These are phyloP conservation scores for Amblyjoppa proteus DNA, from an alignment of 2,888 invertebrate genomes.

Conservation along the genomic window DNA sequence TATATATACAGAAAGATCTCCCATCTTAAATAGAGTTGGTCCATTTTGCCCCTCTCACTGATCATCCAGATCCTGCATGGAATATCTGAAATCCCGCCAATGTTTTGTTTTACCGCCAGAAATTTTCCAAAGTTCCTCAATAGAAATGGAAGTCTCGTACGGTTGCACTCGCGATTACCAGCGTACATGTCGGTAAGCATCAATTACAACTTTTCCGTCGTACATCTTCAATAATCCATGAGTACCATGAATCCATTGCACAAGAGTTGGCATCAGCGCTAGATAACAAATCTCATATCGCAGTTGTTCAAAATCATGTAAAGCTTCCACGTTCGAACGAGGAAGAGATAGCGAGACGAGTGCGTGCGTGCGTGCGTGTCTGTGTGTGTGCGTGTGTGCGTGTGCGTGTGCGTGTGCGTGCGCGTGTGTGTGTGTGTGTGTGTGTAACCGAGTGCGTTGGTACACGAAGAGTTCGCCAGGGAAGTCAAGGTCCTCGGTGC, in stretches of 20 bases:
- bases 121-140: too few species aligned
- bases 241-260: constrained; percentile 14
- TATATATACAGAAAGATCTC: too few species aligned
- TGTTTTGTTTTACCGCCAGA: too few species aligned
- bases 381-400: too few species aligned
- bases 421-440: not conserved
- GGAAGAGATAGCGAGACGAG: not conserved
- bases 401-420: too few species aligned
- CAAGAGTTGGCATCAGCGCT: not conserved
- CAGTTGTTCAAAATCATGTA: constrained; percentile 5
- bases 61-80: too few species aligned
- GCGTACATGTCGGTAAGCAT: not conserved
- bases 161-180: not conserved
- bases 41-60: too few species aligned
- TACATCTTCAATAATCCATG: not conserved
- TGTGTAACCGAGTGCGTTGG: not conserved
- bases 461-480: not conserved
- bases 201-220: not conserved
- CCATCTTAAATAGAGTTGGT: too few species aligned
- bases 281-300: not conserved
- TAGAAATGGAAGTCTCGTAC: too few species aligned
- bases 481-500: constrained; percentile 16
- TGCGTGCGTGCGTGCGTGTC: too few species aligned
- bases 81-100: too few species aligned
- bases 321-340: constrained; percentile 29